phyloP scores from a whole-genome alignment of 2,888 invertebrate genomes.

The Drosophila kuntzei region DNA sequence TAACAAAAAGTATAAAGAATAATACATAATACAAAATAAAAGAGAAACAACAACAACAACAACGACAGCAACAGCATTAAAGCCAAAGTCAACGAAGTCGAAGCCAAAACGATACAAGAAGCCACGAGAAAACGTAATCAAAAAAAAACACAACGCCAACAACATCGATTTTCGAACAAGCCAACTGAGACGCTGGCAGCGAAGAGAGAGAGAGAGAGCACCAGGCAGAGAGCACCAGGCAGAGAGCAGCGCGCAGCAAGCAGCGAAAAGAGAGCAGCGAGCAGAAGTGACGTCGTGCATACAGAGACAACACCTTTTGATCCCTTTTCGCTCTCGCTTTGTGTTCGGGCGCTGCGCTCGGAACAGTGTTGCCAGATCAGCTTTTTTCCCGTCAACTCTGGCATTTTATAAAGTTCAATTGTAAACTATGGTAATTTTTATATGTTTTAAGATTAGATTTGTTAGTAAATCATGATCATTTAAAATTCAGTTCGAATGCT shows the following conservation, averaged over 20 bases:
- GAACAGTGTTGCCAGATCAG: not conserved
- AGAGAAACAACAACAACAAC: conserved; percentile 27
- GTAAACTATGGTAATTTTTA: too few relatives aligned
- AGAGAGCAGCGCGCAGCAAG: not conserved
- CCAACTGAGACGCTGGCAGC: conserved; percentile 52
- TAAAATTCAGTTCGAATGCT: too few relatives aligned
- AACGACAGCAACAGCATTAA: conserved; percentile 32
- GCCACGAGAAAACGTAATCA: conserved; percentile 80
- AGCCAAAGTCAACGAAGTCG: conserved; percentile 61
- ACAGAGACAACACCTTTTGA: conserved; percentile 71
- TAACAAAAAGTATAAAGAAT: conserved; percentile 55
- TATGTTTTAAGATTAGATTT: too few relatives aligned
- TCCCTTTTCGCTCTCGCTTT: conserved; percentile 77
- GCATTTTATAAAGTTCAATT: too few relatives aligned
- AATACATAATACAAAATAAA: conserved; percentile 66
- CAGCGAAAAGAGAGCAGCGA: conserved; percentile 1
- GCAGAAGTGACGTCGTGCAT: conserved; percentile 23
- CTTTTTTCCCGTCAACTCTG: not conserved
- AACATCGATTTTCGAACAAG: conserved; percentile 77
- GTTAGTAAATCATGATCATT: too few relatives aligned
- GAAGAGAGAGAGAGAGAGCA: conserved; percentile 1
- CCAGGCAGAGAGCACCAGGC: not conserved
- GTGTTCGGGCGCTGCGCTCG: conserved; percentile 25
- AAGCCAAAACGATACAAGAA: conserved; percentile 57
- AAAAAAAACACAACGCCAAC: conserved; percentile 67